Evolutionary conservation across 2,888 invertebrate genomes (phyloP), one percentile per base, ranked within the genome.

Genomic region (Sussaba pulchella): DNA sequence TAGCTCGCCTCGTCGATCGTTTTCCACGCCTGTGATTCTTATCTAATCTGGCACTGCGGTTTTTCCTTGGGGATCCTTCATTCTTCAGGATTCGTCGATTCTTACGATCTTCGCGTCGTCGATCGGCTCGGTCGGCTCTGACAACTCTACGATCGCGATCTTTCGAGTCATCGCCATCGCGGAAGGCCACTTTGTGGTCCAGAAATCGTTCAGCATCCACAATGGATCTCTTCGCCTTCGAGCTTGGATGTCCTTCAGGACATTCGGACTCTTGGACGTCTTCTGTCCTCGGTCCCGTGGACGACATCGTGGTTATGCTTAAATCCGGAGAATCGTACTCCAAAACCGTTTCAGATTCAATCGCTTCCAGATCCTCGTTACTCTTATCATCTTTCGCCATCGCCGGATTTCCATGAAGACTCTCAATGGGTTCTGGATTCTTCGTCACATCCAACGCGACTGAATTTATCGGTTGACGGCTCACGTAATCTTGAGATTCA

Each of bases 111-210:
- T 14, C 19, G 1, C n/a, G 24, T 21, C 66, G 61, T 14, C 74
- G 57, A 6, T 70, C 66, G 2, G 50, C 71, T 52, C 59, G 71
- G 0, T 19, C 10, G 17, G 54, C 78, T 78, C 90, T 84, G 59
- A 87, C 87, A 0, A 89, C 87, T 67, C 91, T 85, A 39, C 88
- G 89, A 4, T 88, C 84, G 61, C 88, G 88, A 31, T 89, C 88
- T 31, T 82, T 87, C 14, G 83, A 76, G 39, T 91, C 89, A 24
- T 83, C 83, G 12, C 87, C 86, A 47, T 89, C 89, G 59, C 89
- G 85, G 9, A 85, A 73, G 26, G 90, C 86, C 90, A 90, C 91
- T 69, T 91, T 91, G 4, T 83, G 71, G 31, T 86, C 80, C 1
- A 89, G 72, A 8, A 87, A 64, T 0, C 70, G 57, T 10, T 86